Percentiles rank a stretch among this genome's conserved stretches.
phyloP scores from a whole-genome alignment of 2,888 invertebrate species.

The Caenorhabditis auriculariae region DNA sequence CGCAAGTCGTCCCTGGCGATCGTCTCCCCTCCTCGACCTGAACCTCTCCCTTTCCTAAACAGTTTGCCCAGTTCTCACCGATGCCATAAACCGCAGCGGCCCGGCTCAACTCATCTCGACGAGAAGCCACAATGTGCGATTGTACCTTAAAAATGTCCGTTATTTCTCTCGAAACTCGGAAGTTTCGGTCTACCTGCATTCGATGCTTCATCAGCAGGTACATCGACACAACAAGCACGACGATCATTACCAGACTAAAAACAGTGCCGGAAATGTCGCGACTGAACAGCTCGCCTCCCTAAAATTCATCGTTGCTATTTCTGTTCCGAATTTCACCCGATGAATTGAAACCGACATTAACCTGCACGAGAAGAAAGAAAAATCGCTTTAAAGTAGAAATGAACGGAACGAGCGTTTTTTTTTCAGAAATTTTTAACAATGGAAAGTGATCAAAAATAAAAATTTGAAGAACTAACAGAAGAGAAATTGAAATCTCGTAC shows the following conservation, averaged over 20 bases:
- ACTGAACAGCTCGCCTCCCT: conserved; percentile 56
- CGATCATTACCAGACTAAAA: conserved; percentile 60
- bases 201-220: conserved; percentile 62
- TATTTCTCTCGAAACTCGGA: neutral
- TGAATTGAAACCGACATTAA: too few relatives aligned
- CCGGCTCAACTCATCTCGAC: conserved; percentile 38
- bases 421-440: too few relatives aligned
- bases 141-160: conserved; percentile 29
- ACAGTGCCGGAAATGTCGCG: conserved; percentile 61
- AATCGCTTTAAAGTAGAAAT: too few relatives aligned
- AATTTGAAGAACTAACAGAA: too few relatives aligned
- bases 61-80: neutral
- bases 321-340: neutral
- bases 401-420: too few relatives aligned
- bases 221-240: conserved; percentile 59
- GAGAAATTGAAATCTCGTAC: too few relatives aligned
- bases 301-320: too few relatives aligned
- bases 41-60: conserved; percentile 5
- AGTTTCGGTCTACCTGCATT: conserved; percentile 50
- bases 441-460: too few relatives aligned
- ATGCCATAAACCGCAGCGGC: conserved; percentile 37
- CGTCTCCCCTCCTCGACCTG: conserved; percentile 12
- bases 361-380: too few relatives aligned
- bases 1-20: conserved; percentile 22
- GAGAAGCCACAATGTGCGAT: conserved; percentile 34